A percentile compares a stretch with the other conserved stretches of the same genome.
Evolutionary conservation across 2,113 vertebrate species (phyloP).

Genomic region (Dipodomys merriami): DNA sequence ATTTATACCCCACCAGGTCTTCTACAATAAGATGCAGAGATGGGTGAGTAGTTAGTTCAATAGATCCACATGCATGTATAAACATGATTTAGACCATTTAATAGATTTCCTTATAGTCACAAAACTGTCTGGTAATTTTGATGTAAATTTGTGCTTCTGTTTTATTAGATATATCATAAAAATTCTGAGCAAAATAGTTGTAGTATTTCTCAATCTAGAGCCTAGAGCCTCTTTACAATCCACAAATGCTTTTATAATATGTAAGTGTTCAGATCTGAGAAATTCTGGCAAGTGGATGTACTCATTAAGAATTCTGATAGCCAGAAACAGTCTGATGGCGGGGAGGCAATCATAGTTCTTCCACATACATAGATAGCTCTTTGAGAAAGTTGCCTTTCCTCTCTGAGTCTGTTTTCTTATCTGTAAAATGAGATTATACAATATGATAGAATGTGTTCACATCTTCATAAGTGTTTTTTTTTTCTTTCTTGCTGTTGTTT

Average conservation of each 20-base stretch:
- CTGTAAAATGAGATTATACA: conserved; percentile 25
- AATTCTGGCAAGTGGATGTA: neutral
- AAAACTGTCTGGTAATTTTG: neutral
- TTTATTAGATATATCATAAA: neutral
- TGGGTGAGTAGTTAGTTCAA: neutral
- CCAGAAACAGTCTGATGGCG: neutral
- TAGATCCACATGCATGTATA: neutral
- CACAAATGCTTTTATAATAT: neutral
- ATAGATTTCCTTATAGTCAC: neutral
- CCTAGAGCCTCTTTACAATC: neutral
- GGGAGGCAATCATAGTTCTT: neutral
- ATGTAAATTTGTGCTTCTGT: neutral
- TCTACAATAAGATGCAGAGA: neutral
- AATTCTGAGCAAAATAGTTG: neutral
- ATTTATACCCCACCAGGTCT: neutral
- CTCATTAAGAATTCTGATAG: neutral
- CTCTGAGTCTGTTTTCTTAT: neutral
- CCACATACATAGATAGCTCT: neutral
- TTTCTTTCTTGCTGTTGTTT: too few relatives aligned
- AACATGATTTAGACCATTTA: neutral
- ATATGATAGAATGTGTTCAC: neutral
- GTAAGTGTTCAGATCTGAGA: neutral
- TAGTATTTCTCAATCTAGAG: neutral
- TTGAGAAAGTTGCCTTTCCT: neutral
- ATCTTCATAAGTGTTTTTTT: neutral